Evolutionary conservation across 2,113 vertebrate species (phyloP), one percentile per base, ranked within the genome.

Genomic region (Nycticorax nycticorax): DNA sequence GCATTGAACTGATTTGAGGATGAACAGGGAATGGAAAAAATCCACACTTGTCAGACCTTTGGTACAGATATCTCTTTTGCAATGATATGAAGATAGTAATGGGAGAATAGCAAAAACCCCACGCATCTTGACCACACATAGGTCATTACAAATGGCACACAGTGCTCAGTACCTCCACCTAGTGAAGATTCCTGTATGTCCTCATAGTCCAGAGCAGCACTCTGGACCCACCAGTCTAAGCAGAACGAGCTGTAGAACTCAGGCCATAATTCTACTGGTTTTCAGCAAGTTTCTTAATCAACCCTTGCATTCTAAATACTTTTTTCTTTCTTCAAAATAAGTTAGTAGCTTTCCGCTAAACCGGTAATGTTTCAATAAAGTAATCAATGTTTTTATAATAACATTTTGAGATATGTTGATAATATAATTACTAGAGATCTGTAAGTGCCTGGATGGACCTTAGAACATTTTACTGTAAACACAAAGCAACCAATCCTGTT

Each of bases 241-340:
- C 28, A 55, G 27, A 76, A 86, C 1, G 6, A 62, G 15, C 12
- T 56, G 21, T n/a, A 59, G 50, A 78, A 52, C 22, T 82, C 23
- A 45, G 48, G 13, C 10, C 26, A 32, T 17, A 16, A 5, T 69
- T 71, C 24, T 30, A n/a, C 8, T 26, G 9, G n/a, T 48, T 71
- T 77, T 75, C 39, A 64, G 12, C 9, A 75, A 60, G 14, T 57
- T 57, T 64, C 39, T 85, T 66, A n/a, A 81, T 81, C 14, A 78
- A 14, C 1, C 4, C 5, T 45, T n/a, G 12, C 1, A 57, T 48
- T 48, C 74, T 8, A 47, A 69, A 52, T 27, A 24, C 3, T 0
- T 14, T 23, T 74, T 67, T 32, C 4, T 43, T 71, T 56, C 27
- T 79, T 66, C 37, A 72, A 63, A 89, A 79, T 24, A 22, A 60